phyloP scores from a whole-genome alignment of 2,113 vertebrate genomes.

The Mixornis gularis region DNA sequence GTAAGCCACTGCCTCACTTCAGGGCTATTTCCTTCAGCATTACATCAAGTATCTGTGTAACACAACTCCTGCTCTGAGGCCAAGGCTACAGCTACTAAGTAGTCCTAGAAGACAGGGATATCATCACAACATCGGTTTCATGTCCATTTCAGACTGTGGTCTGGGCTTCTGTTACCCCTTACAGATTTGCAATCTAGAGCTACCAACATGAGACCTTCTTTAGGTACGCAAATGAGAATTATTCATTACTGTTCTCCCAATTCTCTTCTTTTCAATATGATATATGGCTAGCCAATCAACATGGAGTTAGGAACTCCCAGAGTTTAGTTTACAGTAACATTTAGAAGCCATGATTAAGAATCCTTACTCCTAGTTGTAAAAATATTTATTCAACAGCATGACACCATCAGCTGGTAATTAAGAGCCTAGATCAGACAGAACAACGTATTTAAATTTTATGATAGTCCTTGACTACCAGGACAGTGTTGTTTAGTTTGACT shows the following conservation, averaged over 20 bases:
- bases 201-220: neutral
- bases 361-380: neutral
- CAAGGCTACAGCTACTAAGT: neutral
- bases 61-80: neutral
- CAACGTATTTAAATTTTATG: neutral
- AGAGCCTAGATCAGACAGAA: neutral
- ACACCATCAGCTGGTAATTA: neutral
- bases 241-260: neutral
- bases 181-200: neutral
- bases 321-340: neutral
- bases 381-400: neutral
- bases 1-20: neutral
- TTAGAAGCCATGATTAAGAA: neutral
- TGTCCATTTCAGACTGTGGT: neutral
- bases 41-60: neutral
- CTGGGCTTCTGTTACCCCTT: neutral
- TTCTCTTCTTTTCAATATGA: neutral
- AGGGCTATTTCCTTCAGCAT: neutral
- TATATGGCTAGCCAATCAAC: neutral
- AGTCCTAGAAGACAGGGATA: neutral
- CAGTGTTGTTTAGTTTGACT: neutral
- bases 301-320: neutral
- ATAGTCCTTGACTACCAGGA: neutral
- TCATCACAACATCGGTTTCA: neutral
- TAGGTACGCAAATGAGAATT: neutral